Percentiles rank a stretch among this genome's conserved stretches.
Conservation (phyloP, 2,797 vertebrate species). For the Sebastes nivosus region DNA sequence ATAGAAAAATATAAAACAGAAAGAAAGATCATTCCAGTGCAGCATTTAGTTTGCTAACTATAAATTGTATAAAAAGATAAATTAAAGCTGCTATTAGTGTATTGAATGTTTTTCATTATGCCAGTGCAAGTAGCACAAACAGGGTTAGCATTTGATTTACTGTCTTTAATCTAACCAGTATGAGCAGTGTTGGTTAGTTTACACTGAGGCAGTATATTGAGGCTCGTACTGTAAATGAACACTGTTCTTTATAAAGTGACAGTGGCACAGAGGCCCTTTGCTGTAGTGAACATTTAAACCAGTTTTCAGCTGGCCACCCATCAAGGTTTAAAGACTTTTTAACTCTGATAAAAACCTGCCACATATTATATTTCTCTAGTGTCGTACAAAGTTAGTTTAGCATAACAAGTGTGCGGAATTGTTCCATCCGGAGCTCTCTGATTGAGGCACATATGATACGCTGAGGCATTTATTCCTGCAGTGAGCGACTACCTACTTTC, state of each 20-base stretch:
- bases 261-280: neutral
- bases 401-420: slow-evolving; percentile 15
- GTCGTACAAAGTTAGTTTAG: slow-evolving; percentile 15
- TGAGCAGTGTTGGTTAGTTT: neutral
- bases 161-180: slow-evolving; percentile 19
- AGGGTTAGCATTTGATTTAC: slow-evolving; percentile 6
- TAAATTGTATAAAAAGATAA: neutral
- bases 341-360: slow-evolving; percentile 18
- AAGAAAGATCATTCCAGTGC: neutral
- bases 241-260: neutral
- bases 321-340: slow-evolving; percentile 22
- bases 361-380: slow-evolving; percentile 14
- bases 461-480: slow-evolving; percentile 25
- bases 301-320: slow-evolving; percentile 1
- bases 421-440: slow-evolving; percentile 2
- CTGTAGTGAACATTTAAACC: slow-evolving; percentile 19
- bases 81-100: neutral
- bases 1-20: neutral
- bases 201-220: neutral
- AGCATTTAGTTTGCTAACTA: neutral
- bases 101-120: neutral
- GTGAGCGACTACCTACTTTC: slow-evolving; percentile 29
- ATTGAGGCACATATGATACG: neutral
- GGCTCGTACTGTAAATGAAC: neutral
- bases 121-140: neutral